Conservation (phyloP, 2,888 invertebrate genomes). For the Nebria brevicollis region DNA sequence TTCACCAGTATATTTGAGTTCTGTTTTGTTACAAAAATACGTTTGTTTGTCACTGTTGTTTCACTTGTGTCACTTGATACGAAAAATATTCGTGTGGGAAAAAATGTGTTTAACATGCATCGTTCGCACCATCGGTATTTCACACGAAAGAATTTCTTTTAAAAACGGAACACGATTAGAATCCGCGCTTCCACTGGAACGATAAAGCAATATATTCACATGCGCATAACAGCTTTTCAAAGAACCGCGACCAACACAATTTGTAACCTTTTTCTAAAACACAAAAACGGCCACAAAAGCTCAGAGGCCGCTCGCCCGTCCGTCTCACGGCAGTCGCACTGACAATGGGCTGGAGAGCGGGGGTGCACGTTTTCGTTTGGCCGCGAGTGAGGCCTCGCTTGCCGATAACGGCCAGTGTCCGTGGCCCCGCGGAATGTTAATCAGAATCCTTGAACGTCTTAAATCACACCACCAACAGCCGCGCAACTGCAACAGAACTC, state of each 20-base stretch:
- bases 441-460: constrained; percentile 21
- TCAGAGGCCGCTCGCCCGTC: not conserved
- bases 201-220: constrained; percentile 46
- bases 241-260: not conserved
- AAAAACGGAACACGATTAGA: constrained; percentile 36
- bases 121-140: not conserved
- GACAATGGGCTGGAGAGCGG: constrained; percentile 7
- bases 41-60: no score
- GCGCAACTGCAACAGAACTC: not conserved
- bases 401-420: constrained; percentile 20
- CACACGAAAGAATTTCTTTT: not conserved
- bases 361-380: constrained; percentile 5
- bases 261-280: not conserved
- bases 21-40: not conserved
- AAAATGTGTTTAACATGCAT: not conserved
- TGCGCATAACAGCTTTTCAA: constrained; percentile 13
- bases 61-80: no score
- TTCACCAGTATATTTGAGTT: no score
- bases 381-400: constrained; percentile 39
- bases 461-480: constrained; percentile 18
- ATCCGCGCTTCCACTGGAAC: constrained; percentile 4
- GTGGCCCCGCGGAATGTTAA: constrained; percentile 22
- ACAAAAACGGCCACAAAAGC: not conserved
- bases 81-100: not conserved
- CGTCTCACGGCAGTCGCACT: not conserved